Evolutionary conservation across 2,113 vertebrate genomes (phyloP), one percentile per base, ranked within the genome.

Genomic region (Okapia johnstoni): DNA sequence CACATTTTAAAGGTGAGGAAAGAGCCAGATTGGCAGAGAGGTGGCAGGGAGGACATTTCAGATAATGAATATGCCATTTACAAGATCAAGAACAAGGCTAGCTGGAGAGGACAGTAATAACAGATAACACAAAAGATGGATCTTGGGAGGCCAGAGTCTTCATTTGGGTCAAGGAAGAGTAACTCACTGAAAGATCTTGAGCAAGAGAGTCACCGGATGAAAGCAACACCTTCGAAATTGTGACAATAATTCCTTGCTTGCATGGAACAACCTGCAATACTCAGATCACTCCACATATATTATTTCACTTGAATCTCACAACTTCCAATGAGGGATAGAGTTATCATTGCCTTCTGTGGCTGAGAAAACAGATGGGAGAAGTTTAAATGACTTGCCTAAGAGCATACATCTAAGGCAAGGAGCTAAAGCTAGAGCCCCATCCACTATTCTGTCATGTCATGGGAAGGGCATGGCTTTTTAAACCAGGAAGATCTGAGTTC

Each of bases 401-500:
- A 28, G 36, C 48, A 46, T 25, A 28, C 43, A 6, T 4, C 30
- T 5, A 6, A 60, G 48, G 83, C n/a, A 13, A 88, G 23, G 50
- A 54, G 50, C 48, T 26, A 7, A 30, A 73, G 1, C 40, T 12
- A 40, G 66, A 88, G 63, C 16, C 13, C 55, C 5, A 21, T 3
- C 36, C 50, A 2, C 3, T 3, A 3, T 13, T 61, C 40, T 16
- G 11, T 9, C 3, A 52, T 2, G 19, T 25, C 50, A 8, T 1
- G 28, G 25, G 21, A 28, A 87, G 61, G 30, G 33, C 7, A 1
- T 5, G 79, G 85, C 57, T 81, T 73, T 30, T 58, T 66, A 84
- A 66, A 83, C 48, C 16, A 46, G 26, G 48, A 30, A 77, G 25
- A 55, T 17, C 13, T 26, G 57, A 19, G 28, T 52, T 81, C 88